These are phyloP conservation scores for Eulemur albifrons DNA, from an alignment of 2,797 vertebrate species.

Conservation along the genomic window DNA sequence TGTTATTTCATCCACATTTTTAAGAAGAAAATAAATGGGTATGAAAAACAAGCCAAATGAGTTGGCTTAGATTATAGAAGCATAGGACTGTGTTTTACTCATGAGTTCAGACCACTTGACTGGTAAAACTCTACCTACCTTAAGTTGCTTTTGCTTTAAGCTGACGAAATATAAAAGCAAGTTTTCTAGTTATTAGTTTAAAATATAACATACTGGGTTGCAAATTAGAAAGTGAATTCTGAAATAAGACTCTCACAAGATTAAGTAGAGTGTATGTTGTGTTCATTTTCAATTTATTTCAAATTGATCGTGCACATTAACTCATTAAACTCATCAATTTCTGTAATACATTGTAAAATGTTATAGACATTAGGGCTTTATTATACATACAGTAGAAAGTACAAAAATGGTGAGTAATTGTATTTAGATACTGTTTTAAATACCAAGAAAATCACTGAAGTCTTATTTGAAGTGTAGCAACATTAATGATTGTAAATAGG, in stretches of 20 bases:
- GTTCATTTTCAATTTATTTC: constrained; percentile 62
- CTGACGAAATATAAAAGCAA: neutral
- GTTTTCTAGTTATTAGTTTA: constrained; percentile 39
- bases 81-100: neutral
- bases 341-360: constrained; percentile 59
- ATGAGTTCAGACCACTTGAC: neutral
- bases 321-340: constrained; percentile 67
- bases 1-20: constrained; percentile 12
- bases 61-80: neutral
- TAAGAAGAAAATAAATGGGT: neutral
- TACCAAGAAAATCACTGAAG: constrained; percentile 34
- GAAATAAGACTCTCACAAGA: constrained; percentile 48
- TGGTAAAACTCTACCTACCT: neutral
- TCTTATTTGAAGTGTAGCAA: constrained; percentile 13
- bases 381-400: neutral
- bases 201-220: constrained; percentile 12
- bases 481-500: constrained; percentile 20
- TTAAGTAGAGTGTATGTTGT: constrained; percentile 38
- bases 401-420: neutral
- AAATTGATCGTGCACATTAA: constrained; percentile 61
- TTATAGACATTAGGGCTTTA: constrained; percentile 52
- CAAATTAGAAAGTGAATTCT: constrained; percentile 57
- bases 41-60: neutral
- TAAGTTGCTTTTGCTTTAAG: constrained; percentile 10
- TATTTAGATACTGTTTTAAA: constrained; percentile 44